These are phyloP conservation scores for Pseudorhombus dupliciocellatus DNA, from an alignment of 2,113 vertebrate genomes.

Conservation along the genomic window DNA sequence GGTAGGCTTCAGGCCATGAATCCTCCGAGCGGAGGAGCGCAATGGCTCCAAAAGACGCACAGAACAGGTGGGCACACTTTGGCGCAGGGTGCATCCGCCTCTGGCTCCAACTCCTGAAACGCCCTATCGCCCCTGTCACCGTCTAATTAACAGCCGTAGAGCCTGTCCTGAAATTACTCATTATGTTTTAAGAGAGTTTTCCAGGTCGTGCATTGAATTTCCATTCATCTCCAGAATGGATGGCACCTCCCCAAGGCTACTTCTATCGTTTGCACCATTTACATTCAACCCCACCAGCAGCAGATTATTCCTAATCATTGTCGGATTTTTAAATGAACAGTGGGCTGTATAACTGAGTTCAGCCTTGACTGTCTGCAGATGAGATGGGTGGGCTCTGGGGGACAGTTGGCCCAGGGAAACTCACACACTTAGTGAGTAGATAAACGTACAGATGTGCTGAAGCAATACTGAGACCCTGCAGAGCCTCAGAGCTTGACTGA, in stretches of 20 bases:
- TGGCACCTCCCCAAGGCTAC: constrained; percentile 21
- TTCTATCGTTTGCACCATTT: constrained; percentile 29
- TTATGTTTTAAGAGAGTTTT: constrained; percentile 46
- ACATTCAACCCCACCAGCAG: constrained; percentile 12
- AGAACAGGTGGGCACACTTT: not conserved
- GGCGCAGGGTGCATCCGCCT: constrained; percentile 10
- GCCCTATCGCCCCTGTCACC: not conserved
- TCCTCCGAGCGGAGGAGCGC: too few species aligned
- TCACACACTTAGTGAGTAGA: constrained; percentile 15
- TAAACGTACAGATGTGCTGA: constrained; percentile 16
- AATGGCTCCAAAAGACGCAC: not conserved
- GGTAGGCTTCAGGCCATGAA: constrained; percentile 61
- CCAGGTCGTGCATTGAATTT: constrained; percentile 53
- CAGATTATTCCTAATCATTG: constrained; percentile 2
- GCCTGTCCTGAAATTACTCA: constrained; percentile 45
- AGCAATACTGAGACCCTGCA: constrained; percentile 4
- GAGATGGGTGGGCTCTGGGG: constrained; percentile 36
- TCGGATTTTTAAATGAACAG: not conserved
- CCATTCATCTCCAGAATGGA: constrained; percentile 48
- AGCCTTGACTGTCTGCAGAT: constrained; percentile 32
- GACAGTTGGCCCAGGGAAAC: constrained; percentile 20
- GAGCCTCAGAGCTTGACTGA: not conserved
- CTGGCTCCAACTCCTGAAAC: constrained; percentile 2
- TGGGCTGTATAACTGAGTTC: constrained; percentile 42
- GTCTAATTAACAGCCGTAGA: constrained; percentile 10